Conservation (phyloP, 2,797 vertebrate genomes). For the Gobio occitaniae region DNA sequence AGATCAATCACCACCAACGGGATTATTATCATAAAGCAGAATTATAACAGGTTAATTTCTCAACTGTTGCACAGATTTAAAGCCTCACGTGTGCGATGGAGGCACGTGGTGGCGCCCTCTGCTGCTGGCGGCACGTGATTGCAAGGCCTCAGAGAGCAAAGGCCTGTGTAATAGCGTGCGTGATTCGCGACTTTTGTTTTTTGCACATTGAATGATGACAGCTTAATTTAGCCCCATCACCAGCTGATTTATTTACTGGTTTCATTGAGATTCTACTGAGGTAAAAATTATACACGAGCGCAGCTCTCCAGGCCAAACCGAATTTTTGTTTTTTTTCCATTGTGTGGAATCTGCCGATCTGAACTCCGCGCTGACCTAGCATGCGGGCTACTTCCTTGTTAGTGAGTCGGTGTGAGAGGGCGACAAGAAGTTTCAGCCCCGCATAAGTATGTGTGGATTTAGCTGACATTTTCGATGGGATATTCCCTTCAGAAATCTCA, state of each 20-base stretch:
- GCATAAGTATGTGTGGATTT: slow-evolving; percentile 45
- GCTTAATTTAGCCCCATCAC: not conserved
- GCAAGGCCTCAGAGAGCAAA: slow-evolving; percentile 35
- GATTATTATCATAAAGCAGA: not conserved
- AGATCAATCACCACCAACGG: not conserved
- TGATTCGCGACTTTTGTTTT: slow-evolving; percentile 47
- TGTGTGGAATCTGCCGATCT: slow-evolving; percentile 69
- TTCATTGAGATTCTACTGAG: not conserved
- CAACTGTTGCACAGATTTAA: not conserved
- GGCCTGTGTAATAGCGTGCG: slow-evolving; percentile 40
- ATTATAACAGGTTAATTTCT: not conserved
- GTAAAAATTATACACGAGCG: not conserved
- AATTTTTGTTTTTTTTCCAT: slow-evolving; percentile 52
- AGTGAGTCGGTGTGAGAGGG: slow-evolving; percentile 69
- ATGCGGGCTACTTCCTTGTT: slow-evolving; percentile 79
- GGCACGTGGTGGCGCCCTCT: slow-evolving; percentile 40
- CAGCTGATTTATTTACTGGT: not conserved
- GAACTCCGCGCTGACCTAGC: slow-evolving; percentile 62
- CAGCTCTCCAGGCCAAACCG: not conserved
- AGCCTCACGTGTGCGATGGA: not conserved
- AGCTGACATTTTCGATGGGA: slow-evolving; percentile 40
- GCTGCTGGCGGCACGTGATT: not conserved
- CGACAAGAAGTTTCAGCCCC: slow-evolving; percentile 73
- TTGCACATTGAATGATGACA: not conserved
- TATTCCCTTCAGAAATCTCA: slow-evolving; percentile 49